Base-by-base conservation (phyloP, 2,888 invertebrate species). In the Ctena decussata region DNA sequence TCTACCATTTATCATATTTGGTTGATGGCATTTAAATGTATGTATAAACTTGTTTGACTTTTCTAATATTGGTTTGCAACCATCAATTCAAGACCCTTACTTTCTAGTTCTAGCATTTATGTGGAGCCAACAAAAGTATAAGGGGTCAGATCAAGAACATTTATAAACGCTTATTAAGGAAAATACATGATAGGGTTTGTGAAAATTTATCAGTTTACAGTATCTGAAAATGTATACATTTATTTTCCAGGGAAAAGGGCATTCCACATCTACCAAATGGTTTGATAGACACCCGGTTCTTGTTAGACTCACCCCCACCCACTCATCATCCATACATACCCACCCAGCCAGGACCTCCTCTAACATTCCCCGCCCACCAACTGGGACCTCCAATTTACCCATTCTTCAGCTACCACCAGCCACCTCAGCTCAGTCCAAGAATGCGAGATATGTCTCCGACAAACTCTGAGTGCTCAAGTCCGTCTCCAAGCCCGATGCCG, bases 391-490 rank as follows among this genome's bases (percentile, higher is more conserved):
- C 8, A 3, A 18, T 37, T 11, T 39, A 44, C 44, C 72, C 72
- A 8, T 11, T 44, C 46, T 46, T 72, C 72, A 46, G 72, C 15
- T 41, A 72, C 39, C 70, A 24, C 35, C 73, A 30, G n/a, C 70
- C 71, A 57, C 37, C 74, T 30, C 44, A 37, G 30, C 21, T 30
- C 39, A 41, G 21, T 60, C 72, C 74, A 15, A 74, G 69, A 5
- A 71, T 80, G 5, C 84, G 80, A 60, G 91, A 91, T 53, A 81
- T 84, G 73, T 92, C 92, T 24, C 87, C 91, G 32, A 79, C 87
- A 27, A 88, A 89, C 46, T 93, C 93, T 0, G 93, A 92, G 80
- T 84, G 88, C 72, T 93, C 92, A 46, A 93, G 93, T 80, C 93
- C 93, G 41, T 90, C 92, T 0, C 88, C 85, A 1, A 93, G 92